Evolutionary conservation across 2,797 vertebrate species (phyloP), one percentile per base, ranked within the genome.

Genomic region (Enteromius anoplus): DNA sequence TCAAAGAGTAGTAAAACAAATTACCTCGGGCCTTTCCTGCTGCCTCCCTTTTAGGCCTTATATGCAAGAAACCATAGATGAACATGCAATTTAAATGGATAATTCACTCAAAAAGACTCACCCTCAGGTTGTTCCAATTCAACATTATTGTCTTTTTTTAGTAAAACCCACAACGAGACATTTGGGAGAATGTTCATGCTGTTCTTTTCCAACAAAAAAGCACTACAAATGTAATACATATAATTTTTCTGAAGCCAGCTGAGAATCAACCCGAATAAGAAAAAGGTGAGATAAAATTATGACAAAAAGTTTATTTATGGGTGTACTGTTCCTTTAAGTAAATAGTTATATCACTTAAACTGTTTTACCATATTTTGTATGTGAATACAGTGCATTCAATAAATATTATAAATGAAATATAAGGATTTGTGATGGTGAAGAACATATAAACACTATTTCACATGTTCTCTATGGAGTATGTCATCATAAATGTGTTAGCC

Each of bases 1-100:
- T 82, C 23, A 49, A 21, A 23, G 40, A 69, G 80, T 69, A 82
- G 83, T 75, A 78, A 90, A 92, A 90, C 87, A 91, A 89, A 88
- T 88, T 45, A 81, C 86, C 82, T 87, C 82, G 86, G 82, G 3
- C 75, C 72, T 32, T 68, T 53, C 64, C 64, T 65, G 62, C 45
- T 75, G 51, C 8, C 71, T 81, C n/a, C 45, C 8, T 3, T 49
- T 72, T 72, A 81, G 68, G 53, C 68, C 79, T 72, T 2, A 32
- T 32, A 62, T 49, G 55, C 68, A 60, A 49, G 37, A 19, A 32
- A 10, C 21, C 53, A 71, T 47, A n/a, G 37, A 80, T n/a, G 4
- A 60, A 21, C 10, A 45, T 58, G 51, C 10, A 76, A 23, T 45
- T 47, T 32, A n/a, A 78, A 34, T 23, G 4, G 14, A 76, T 60